Evolutionary conservation across 2,113 vertebrate genomes (phyloP).

Genomic region (Myanophis thanlyinensis): DNA sequence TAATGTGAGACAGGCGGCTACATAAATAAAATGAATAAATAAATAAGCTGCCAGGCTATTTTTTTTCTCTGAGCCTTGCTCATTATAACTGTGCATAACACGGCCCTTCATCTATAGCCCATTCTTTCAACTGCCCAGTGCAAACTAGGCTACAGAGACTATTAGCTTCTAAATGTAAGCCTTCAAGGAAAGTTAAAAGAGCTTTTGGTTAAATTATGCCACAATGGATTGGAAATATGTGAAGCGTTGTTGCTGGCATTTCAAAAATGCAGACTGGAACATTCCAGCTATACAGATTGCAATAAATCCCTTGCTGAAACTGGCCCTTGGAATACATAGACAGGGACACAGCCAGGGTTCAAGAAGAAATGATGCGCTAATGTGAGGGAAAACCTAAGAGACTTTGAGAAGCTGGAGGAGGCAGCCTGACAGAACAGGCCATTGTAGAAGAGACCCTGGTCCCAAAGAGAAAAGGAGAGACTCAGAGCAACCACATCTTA

Average conservation of each 20-base stretch:
- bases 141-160: neutral
- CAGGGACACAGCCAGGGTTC: neutral
- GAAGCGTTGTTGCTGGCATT: neutral
- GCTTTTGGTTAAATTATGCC: neutral
- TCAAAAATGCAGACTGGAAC: neutral
- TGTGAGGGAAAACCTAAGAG: neutral
- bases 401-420: neutral
- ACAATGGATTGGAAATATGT: neutral
- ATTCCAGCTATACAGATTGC: neutral
- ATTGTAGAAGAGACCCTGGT: neutral
- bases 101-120: neutral
- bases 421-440: neutral
- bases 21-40: neutral
- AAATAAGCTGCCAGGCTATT: neutral
- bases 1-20: neutral
- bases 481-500: neutral
- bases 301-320: neutral
- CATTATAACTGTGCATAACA: neutral
- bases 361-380: neutral
- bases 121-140: neutral
- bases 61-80: neutral
- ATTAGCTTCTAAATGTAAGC: neutral
- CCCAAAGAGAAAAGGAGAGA: neutral
- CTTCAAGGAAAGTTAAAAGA: neutral
- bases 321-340: neutral